Percentiles rank a stretch among this genome's conserved stretches.
These are phyloP conservation scores for Rhipidura dahli DNA, from an alignment of 2,113 vertebrate genomes.

Conservation along the genomic window DNA sequence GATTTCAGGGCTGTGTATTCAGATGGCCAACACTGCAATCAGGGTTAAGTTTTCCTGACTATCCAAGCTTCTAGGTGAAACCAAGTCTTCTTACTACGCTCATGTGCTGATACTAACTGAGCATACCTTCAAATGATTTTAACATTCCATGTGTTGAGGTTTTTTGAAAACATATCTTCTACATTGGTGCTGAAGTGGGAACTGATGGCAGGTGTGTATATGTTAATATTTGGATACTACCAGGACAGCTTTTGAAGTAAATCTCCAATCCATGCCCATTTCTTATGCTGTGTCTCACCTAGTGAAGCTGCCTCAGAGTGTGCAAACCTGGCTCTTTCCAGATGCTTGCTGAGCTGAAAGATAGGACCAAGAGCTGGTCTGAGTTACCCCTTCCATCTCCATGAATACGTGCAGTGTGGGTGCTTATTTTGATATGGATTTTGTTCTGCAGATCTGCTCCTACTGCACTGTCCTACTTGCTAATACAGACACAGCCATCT, in stretches of 20 bases:
- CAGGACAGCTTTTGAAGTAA: neutral
- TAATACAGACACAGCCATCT: neutral
- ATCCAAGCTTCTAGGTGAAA: neutral
- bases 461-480: neutral
- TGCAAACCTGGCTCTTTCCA: rapidly evolving
- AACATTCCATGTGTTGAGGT: neutral
- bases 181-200: neutral
- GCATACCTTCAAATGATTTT: neutral
- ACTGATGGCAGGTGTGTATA: neutral
- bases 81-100: neutral
- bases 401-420: neutral
- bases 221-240: neutral
- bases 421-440: no score
- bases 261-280: neutral
- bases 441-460: neutral
- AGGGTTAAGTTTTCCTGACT: neutral
- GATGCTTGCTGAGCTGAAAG: neutral
- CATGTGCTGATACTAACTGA: neutral
- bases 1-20: neutral
- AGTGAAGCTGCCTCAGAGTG: neutral
- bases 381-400: neutral
- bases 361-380: neutral
- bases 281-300: neutral
- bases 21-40: neutral
- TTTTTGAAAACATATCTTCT: neutral